These are phyloP conservation scores for Jordanella pulchra DNA, from an alignment of 2,797 vertebrate species.

Conservation along the genomic window DNA sequence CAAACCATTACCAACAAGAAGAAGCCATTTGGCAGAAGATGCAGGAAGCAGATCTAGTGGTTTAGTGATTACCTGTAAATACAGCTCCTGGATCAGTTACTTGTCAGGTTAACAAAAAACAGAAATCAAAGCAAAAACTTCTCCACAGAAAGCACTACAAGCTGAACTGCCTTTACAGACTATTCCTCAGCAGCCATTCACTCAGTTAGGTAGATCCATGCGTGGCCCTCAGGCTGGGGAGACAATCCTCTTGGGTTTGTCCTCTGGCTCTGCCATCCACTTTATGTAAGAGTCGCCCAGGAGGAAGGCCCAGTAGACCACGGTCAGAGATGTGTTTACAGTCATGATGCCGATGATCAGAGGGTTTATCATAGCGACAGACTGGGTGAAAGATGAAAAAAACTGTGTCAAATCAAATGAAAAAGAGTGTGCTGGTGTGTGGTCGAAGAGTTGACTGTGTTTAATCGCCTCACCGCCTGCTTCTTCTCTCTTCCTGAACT, in stretches of 20 bases:
- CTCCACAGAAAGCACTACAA: constrained; percentile 54
- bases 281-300: constrained; percentile 65
- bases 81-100: constrained; percentile 11
- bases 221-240: constrained; percentile 62
- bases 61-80: constrained; percentile 49
- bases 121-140: constrained; percentile 15
- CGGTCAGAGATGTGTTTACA: constrained; percentile 68
- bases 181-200: constrained; percentile 36
- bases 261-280: constrained; percentile 58
- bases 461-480: constrained; percentile 27
- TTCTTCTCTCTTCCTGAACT: constrained; percentile 28
- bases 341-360: constrained; percentile 72
- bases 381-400: constrained; percentile 16
- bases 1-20: background rate
- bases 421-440: constrained; percentile 26
- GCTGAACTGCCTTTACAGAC: constrained; percentile 23
- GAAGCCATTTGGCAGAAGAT: constrained; percentile 1
- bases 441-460: constrained; percentile 20
- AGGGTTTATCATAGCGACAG: constrained; percentile 70
- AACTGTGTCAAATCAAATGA: constrained; percentile 34
- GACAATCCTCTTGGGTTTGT: constrained; percentile 69
- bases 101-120: constrained; percentile 4
- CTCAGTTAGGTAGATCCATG: constrained; percentile 42
- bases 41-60: background rate
- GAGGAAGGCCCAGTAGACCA: constrained; percentile 74